Base-by-base conservation (phyloP, 2,888 invertebrate species). In the Periphyllus acericola region DNA sequence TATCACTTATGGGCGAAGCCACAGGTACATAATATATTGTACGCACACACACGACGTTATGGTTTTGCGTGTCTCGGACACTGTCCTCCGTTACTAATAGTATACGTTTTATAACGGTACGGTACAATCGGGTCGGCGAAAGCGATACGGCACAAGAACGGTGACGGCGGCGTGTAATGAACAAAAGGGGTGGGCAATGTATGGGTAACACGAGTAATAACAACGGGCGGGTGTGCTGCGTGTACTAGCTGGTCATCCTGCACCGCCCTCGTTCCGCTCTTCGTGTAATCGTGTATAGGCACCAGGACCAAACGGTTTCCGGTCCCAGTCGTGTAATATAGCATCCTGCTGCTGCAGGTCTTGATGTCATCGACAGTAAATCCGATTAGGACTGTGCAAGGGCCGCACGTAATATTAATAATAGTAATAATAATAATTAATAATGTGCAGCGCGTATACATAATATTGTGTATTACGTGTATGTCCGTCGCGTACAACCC, bases 71-170 rank as follows among this genome's bases (percentile, higher is more conserved):
- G 60, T 25, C 21, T 60, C 25, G 25, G 60, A 71, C 29, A 71
- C 17, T 17, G 14, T 71, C 32, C 17, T 71, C 4, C 6, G 29
- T 32, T 32, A 71, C 29, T 71, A 29, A 71, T 71, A 25, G 52
- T 52, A 83, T 34, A 21, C 36, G 36, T 83, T 52, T 72, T 46
- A 74, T 36, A 55, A 83, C 36, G 40, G n/a, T 3, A 40, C 78
- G 78, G 52, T 74, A n/a, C n/a, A 75, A 78, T 78, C 68, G 84
- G 78, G 84, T 68, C 84, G 36, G 74, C 52, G 83, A 36, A 83
- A 60, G 60, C 74, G 83, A 83, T 83, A 83, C 74, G 55, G 36
- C 74, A 11, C n/a, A 34, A 34, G 29, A 72, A 83, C 25, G 25
- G 74, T 74, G 14, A 29, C 40, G 46, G 46, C 14, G 46, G 40